Evolutionary conservation across 2,113 vertebrate genomes (phyloP).

Genomic region (Labeo rohita): DNA sequence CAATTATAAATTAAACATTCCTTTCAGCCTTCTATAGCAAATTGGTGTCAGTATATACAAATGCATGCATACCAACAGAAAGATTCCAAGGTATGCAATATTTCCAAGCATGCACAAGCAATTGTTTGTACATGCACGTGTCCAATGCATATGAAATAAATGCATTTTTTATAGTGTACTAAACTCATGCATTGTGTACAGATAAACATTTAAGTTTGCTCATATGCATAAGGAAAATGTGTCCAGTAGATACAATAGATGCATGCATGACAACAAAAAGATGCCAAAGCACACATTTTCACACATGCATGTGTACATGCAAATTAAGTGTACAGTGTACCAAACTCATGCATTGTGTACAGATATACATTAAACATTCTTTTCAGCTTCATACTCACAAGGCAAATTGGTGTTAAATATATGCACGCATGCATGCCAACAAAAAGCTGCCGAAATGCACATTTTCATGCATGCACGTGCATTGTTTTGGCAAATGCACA

Average conservation of each 20-base stretch:
- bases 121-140: not conserved
- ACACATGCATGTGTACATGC: not conserved
- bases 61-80: not conserved
- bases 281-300: not conserved
- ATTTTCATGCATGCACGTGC: too few relatives aligned
- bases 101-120: not conserved
- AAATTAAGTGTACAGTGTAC: not conserved
- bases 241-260: not conserved
- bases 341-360: too few relatives aligned
- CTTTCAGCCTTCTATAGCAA: not conserved
- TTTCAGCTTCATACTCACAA: not conserved
- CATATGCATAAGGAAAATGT: too few relatives aligned
- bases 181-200: not conserved
- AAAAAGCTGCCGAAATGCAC: too few relatives aligned
- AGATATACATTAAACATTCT: too few relatives aligned
- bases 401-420: not conserved
- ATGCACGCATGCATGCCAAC: not conserved
- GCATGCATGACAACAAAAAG: not conserved
- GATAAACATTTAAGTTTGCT: too few relatives aligned
- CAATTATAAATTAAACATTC: not conserved
- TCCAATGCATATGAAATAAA: not conserved
- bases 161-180: not conserved
- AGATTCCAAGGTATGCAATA: not conserved
- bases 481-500: too few relatives aligned
- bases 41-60: not conserved